Evolutionary conservation across 2,113 vertebrate genomes (phyloP).

Genomic region (Tauraco erythrolophus): DNA sequence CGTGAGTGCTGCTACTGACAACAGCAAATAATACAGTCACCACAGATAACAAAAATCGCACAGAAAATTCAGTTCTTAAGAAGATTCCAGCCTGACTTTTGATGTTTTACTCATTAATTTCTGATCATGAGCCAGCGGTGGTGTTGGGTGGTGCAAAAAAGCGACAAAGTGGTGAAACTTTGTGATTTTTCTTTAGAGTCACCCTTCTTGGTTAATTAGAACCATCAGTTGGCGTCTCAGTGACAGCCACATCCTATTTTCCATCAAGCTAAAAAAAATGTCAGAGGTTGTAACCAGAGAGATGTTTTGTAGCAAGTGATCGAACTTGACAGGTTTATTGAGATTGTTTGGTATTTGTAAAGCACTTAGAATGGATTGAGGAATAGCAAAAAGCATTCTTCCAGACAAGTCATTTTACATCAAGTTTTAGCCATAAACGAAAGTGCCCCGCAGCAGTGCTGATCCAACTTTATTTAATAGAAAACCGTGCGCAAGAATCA

Average conservation of each 20-base stretch:
- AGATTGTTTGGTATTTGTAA: slow-evolving; percentile 56
- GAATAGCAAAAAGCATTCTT: slow-evolving; percentile 24
- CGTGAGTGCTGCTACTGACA: background rate
- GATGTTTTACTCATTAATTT: background rate
- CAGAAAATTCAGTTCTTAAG: background rate
- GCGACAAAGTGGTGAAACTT: background rate
- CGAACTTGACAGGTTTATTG: slow-evolving; percentile 14
- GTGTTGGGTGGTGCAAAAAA: background rate
- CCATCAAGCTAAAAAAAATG: background rate
- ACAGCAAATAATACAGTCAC: background rate
- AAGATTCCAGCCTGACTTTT: background rate
- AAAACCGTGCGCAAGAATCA: background rate
- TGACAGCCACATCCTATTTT: background rate
- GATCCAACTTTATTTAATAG: slow-evolving; percentile 54
- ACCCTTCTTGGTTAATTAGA: background rate
- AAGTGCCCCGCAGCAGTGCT: background rate
- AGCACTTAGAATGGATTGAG: slow-evolving; percentile 26
- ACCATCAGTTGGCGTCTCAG: background rate
- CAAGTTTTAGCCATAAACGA: slow-evolving; percentile 45
- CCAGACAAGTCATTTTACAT: slow-evolving; percentile 48
- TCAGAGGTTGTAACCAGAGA: background rate
- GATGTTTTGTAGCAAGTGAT: background rate
- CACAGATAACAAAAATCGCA: background rate
- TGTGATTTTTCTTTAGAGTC: background rate
- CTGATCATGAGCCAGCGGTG: background rate